These are phyloP conservation scores for Aphelenchoides fujianensis DNA, from an alignment of 1,140 invertebrate species.

Conservation along the genomic window DNA sequence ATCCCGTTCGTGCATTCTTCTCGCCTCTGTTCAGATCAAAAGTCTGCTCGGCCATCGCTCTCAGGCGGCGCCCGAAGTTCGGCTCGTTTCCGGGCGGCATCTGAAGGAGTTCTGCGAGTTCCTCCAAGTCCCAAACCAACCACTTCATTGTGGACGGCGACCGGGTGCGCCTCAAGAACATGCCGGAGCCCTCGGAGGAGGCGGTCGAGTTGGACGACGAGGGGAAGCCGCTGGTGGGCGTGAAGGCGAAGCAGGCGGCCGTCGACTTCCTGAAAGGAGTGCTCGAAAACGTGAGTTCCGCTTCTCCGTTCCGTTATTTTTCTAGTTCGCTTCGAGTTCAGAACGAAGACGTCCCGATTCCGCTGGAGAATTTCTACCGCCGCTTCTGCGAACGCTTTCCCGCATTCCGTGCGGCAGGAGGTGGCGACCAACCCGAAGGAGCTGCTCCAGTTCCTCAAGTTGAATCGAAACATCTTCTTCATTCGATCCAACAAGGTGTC, in stretches of 20 bases:
- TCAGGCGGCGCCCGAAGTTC: conserved; percentile 87
- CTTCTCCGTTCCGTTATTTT: not conserved
- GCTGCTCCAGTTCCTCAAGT: conserved; percentile 59
- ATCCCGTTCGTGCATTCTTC: not conserved
- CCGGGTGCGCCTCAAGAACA: conserved; percentile 70
- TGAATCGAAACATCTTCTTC: conserved; percentile 60
- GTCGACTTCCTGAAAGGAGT: conserved; percentile 60
- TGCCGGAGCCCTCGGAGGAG: conserved; percentile 65
- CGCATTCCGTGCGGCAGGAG: conserved; percentile 58
- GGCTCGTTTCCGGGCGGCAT: conserved; percentile 87
- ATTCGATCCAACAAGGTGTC: conserved; percentile 60
- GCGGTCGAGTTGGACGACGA: conserved; percentile 60
- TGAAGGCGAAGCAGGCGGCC: conserved; percentile 62
- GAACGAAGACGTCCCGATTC: conserved; percentile 61
- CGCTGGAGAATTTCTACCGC: conserved; percentile 58
- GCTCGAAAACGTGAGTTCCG: conserved; percentile 54
- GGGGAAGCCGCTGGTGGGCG: conserved; percentile 56
- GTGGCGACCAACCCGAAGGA: conserved; percentile 62
- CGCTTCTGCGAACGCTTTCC: conserved; percentile 61
- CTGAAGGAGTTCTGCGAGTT: conserved; percentile 90
- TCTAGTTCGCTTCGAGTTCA: conserved; percentile 32
- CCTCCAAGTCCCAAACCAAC: conserved; percentile 76
- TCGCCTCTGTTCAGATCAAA: conserved; percentile 70
- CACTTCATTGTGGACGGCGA: conserved; percentile 83
- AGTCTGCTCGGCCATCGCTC: conserved; percentile 85